These are phyloP conservation scores for Eubasilissa regina DNA, from an alignment of 1,140 invertebrate genomes.

Conservation along the genomic window DNA sequence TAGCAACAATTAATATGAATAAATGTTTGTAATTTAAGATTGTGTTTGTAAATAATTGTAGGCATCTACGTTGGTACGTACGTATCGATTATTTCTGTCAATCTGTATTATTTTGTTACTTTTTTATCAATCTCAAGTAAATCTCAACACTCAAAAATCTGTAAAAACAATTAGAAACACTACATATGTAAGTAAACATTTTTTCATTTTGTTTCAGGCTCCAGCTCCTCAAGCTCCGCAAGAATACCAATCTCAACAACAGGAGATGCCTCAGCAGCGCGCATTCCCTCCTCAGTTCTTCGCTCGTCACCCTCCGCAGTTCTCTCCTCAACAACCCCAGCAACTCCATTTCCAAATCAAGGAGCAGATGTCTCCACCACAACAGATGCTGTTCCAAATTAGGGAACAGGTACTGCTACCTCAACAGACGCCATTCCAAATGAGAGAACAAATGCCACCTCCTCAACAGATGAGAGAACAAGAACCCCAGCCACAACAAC, in stretches of 20 bases:
- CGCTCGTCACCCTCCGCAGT: conserved; percentile 23
- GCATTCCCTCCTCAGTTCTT: conserved; percentile 50
- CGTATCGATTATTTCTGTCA: too few species aligned
- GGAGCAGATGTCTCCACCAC: conserved; percentile 28
- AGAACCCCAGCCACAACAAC: conserved; percentile 13
- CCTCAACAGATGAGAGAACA: not conserved
- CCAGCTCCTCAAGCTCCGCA: conserved; percentile 54
- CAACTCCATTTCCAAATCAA: conserved; percentile 34
- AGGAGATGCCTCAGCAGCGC: conserved; percentile 44
- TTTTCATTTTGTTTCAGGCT: conserved; percentile 46
- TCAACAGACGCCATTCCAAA: conserved; percentile 19
- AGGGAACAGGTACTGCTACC: conserved; percentile 11
- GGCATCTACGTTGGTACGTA: too few species aligned
- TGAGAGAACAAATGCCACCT: conserved; percentile 4
- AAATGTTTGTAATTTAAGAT: too few species aligned
- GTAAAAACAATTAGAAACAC: not conserved
- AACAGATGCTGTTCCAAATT: conserved; percentile 36
- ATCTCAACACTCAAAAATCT: too few species aligned
- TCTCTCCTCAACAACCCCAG: conserved; percentile 22
- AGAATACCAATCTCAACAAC: conserved; percentile 45
- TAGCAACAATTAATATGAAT: too few species aligned
- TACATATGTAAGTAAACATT: not conserved
- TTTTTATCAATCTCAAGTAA: too few species aligned
- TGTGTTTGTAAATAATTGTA: too few species aligned
- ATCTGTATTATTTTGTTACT: too few species aligned